Evolutionary conservation across 64 coral and sea anemone species (phyloP).

Genomic region (Montipora capricornis): DNA sequence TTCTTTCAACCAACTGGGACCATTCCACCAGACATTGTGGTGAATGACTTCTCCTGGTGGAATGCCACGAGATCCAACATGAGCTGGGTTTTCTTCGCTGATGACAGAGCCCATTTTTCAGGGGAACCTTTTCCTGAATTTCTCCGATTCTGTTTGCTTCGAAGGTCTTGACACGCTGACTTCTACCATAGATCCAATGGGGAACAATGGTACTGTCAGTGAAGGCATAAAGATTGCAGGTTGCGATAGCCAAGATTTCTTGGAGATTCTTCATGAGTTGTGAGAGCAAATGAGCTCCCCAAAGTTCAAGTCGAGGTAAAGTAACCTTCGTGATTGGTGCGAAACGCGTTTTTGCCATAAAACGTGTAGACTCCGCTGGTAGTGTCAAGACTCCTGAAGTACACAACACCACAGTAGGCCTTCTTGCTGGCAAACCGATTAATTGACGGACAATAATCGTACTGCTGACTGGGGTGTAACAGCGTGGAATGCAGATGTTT

Average conservation of each 20-base stretch:
- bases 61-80: conserved; percentile 57
- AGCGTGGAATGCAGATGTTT: conserved; percentile 58
- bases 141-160: conserved; percentile 65
- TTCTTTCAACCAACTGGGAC: conserved; percentile 57
- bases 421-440: conserved; percentile 67
- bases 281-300: conserved; percentile 32
- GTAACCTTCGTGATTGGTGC: conserved; percentile 62
- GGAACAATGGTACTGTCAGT: conserved; percentile 61
- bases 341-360: conserved; percentile 50
- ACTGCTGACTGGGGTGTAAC: conserved; percentile 20
- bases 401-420: conserved; percentile 58
- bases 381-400: conserved; percentile 53
- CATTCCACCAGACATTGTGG: conserved; percentile 73
- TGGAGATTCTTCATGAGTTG: conserved; percentile 41
- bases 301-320: conserved; percentile 60
- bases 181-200: conserved; percentile 40
- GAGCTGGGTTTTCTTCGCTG: conserved; percentile 65
- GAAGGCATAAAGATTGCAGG: conserved; percentile 39
- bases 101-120: conserved; percentile 35
- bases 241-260: conserved; percentile 18
- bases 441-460: conserved; percentile 22
- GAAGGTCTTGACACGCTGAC: conserved; percentile 53
- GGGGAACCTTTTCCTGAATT: conserved; percentile 61
- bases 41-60: conserved; percentile 15
- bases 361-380: conserved; percentile 20